Conservation (phyloP, 1,140 invertebrate genomes). For the Stratiolaelaps scimitus region DNA sequence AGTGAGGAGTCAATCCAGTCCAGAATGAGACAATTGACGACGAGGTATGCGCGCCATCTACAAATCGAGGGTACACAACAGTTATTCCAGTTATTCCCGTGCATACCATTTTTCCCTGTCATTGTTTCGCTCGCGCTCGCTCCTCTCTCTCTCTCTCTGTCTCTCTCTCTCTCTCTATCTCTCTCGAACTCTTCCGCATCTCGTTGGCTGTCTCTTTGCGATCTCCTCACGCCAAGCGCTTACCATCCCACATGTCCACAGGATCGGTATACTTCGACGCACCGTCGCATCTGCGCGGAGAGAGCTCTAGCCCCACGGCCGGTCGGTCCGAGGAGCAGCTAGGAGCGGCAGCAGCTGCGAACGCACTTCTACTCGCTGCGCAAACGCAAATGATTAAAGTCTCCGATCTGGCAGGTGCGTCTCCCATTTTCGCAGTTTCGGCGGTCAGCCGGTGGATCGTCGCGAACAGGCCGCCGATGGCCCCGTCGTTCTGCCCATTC, state of each 20-base stretch:
- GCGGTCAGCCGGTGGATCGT: too few species aligned
- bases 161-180: neutral
- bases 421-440: too few species aligned
- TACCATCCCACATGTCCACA: constrained; percentile 19
- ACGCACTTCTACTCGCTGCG: neutral
- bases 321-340: constrained; percentile 27
- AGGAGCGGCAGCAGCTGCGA: too few species aligned
- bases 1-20: too few species aligned
- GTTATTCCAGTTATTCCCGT: too few species aligned
- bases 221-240: neutral
- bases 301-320: constrained; percentile 25
- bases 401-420: constrained; percentile 28
- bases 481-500: too few species aligned
- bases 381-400: constrained; percentile 17
- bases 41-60: too few species aligned
- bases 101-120: too few species aligned
- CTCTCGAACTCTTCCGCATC: neutral
- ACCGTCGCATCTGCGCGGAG: constrained; percentile 23
- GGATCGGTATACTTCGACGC: constrained; percentile 26
- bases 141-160: neutral
- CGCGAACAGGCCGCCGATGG: too few species aligned
- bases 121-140: too few species aligned
- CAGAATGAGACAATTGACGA: too few species aligned
- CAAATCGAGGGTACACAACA: too few species aligned
- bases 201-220: neutral